Base-by-base conservation (phyloP, 2,113 vertebrate genomes). In the Chaetops frenatus region DNA sequence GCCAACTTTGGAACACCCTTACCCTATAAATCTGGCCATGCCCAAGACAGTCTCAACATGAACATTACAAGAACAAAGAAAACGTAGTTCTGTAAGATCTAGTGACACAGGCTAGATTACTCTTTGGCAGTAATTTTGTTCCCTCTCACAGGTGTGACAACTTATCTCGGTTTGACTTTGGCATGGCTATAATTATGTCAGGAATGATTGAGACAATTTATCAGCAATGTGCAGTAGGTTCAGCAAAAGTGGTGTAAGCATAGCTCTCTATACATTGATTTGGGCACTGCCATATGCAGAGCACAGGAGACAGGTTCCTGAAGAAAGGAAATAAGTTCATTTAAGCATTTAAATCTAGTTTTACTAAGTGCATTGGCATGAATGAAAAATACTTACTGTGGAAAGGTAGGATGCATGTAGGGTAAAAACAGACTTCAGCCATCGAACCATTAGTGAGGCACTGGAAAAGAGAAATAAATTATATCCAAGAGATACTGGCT, bases 391-490 rank as follows among this genome's bases (percentile, higher is more conserved):
- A 98, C 99, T 99, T 97, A 99, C 99, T 72, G 99, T 99, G 90
- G 99, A 99, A 70, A 99, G 97, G 92, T 99, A 99, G 20, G 99
- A 99, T n/a, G 99, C 99, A 90, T 99, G 99, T 51, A 99, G 97
- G 28, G 98, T 98, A 38, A 99, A 97, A 60, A 99, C 98, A 33
- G 98, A 98, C 90, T 99, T 99, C 51, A 99, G 95, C 99, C 99
- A 99, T 67, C 98, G 98, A 53, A 99, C 98, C 98, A 99, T 99
- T 89, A 99, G 73, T 83, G 98, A 90, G 27, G 99, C 99, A 98
- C 99, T 99, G 97, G 27, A 92, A 96, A 90, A 85, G n/a, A 44
- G n/a, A 89, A 82, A 60, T 9, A 22, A 60, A 64, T 18, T 1
- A 4, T 22, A 67, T 83, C 31, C 51, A 40, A 73, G 17, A 78